Evolutionary conservation across 2,113 vertebrate genomes (phyloP).

Genomic region (Malurus elegans): DNA sequence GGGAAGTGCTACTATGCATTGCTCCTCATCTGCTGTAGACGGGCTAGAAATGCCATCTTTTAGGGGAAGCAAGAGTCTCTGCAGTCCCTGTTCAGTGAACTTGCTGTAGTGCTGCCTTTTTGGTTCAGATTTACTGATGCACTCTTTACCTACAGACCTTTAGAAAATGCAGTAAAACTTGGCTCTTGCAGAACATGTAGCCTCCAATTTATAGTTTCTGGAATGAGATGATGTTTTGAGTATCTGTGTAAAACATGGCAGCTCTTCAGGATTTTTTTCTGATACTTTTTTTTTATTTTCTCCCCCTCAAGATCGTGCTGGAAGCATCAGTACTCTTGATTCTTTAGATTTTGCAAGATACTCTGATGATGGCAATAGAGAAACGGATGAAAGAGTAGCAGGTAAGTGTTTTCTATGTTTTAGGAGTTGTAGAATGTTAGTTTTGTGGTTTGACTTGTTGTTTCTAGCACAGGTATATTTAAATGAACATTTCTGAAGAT

Average conservation of each 20-base stretch:
- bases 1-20: not conserved
- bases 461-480: not conserved
- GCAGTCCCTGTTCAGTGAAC: not conserved
- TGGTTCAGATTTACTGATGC: not conserved
- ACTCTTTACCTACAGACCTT: not conserved
- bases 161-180: not conserved
- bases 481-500: not conserved
- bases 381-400: conserved; percentile 93
- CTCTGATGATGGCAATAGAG: conserved; percentile 97
- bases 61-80: not conserved
- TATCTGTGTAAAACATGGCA: not conserved
- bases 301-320: conserved; percentile 85
- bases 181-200: not conserved
- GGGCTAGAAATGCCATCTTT: not conserved
- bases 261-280: not conserved
- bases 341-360: conserved; percentile 98
- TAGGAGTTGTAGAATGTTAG: not conserved
- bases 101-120: not conserved
- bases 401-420: conserved; percentile 76
- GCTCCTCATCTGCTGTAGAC: not conserved
- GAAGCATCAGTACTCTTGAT: conserved; percentile 98
- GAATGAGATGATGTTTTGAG: not conserved
- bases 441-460: not conserved
- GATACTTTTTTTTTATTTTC: not conserved
- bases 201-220: not conserved